Evolutionary conservation across 2,888 invertebrate genomes (phyloP).

Genomic region (Cloeon dipterum): DNA sequence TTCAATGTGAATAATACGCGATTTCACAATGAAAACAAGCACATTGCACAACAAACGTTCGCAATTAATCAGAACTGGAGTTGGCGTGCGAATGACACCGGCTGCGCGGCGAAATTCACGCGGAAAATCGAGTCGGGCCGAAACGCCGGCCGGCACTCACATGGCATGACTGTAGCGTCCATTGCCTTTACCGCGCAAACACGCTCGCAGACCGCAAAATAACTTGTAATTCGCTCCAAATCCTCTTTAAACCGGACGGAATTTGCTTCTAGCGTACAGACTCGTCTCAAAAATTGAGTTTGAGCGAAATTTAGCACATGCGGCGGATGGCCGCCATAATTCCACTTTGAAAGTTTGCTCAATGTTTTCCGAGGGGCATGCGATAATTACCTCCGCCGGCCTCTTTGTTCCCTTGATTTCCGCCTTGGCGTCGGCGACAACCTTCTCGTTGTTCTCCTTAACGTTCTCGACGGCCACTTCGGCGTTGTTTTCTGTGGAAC

Average conservation of each 20-base stretch:
- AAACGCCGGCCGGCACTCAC: constrained; percentile 3
- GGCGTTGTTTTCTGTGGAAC: constrained; percentile 61
- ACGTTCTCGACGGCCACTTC: constrained; percentile 69
- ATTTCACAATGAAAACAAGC: background rate
- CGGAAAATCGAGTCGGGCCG: no score
- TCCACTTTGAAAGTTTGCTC: no score
- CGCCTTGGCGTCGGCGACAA: constrained; percentile 46
- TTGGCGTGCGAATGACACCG: no score
- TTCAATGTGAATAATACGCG: background rate
- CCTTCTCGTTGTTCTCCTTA: constrained; percentile 47
- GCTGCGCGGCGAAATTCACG: no score
- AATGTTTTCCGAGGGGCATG: constrained; percentile 3
- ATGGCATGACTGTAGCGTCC: no score
- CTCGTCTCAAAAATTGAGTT: no score
- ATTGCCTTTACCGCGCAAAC: no score
- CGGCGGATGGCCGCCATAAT: no score
- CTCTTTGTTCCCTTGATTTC: constrained; percentile 71
- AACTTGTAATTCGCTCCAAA: constrained; percentile 1
- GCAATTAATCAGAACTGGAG: no score
- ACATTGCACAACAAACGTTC: background rate
- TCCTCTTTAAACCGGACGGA: constrained; percentile 3
- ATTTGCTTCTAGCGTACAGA: no score
- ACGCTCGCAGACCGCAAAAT: background rate
- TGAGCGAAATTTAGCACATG: no score
- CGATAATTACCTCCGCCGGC: constrained; percentile 58